These are phyloP conservation scores for Leptinotarsa peninsularis DNA, from an alignment of 2,888 invertebrate genomes.

Conservation along the genomic window DNA sequence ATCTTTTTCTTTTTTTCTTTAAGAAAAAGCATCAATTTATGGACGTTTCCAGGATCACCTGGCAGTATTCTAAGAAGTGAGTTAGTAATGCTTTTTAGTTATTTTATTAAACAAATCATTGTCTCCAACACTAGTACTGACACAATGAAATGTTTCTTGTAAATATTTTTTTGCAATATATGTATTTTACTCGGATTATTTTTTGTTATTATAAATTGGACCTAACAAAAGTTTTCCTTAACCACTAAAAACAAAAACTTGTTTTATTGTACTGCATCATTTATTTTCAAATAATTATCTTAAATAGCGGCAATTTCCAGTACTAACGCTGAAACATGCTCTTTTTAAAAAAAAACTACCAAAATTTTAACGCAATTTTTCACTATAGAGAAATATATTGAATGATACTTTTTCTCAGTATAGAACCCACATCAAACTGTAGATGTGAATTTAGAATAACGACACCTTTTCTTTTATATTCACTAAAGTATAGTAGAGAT, in stretches of 20 bases:
- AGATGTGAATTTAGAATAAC: too few relatives aligned
- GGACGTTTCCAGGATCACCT: slow-evolving; percentile 22
- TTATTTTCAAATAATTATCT: slow-evolving; percentile 5
- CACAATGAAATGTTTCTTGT: slow-evolving; percentile 12
- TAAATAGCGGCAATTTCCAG: slow-evolving; percentile 3
- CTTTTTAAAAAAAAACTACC: too few relatives aligned
- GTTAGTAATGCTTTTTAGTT: neutral
- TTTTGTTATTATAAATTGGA: neutral
- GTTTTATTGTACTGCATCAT: neutral
- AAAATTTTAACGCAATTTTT: too few relatives aligned
- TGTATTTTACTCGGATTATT: neutral
- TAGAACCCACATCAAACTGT: neutral
- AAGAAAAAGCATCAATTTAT: slow-evolving; percentile 20
- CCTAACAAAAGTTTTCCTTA: neutral
- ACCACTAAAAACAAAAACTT: neutral
- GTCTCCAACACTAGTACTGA: neutral
- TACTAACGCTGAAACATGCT: neutral
- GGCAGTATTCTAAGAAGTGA: slow-evolving; percentile 20
- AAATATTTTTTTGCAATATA: slow-evolving; percentile 1
- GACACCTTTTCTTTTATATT: neutral
- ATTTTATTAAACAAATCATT: neutral
- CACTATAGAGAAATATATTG: too few relatives aligned
- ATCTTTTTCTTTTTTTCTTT: slow-evolving; percentile 20
- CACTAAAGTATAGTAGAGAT: neutral
- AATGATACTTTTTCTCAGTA: too few relatives aligned